Evolutionary conservation across 2,113 vertebrate species (phyloP).

Genomic region (Paraplagusia blochii): DNA sequence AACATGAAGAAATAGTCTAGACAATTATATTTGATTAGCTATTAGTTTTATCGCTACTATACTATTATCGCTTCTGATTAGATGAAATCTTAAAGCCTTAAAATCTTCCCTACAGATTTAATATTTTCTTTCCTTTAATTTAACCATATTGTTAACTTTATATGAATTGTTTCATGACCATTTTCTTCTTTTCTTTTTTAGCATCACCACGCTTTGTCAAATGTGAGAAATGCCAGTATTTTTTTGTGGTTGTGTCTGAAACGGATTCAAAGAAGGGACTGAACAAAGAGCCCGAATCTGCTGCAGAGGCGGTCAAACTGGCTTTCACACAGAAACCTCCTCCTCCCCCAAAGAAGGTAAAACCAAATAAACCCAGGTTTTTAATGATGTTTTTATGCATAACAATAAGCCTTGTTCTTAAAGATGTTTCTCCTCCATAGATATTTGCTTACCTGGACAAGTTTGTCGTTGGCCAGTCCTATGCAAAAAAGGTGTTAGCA

Average conservation of each 20-base stretch:
- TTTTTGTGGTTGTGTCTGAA: constrained; percentile 97
- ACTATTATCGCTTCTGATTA: too few relatives aligned
- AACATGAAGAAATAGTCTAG: too few relatives aligned
- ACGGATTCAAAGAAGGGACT: constrained; percentile 95
- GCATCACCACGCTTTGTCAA: constrained; percentile 97
- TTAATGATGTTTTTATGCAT: too few relatives aligned
- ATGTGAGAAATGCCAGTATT: constrained; percentile 98
- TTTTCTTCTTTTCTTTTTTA: constrained; percentile 42
- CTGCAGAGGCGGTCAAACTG: constrained; percentile 91
- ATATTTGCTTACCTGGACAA: constrained; percentile 99
- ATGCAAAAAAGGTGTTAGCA: constrained; percentile 97
- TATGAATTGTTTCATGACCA: background rate
- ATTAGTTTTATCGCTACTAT: too few relatives aligned
- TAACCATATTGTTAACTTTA: background rate
- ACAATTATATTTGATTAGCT: too few relatives aligned
- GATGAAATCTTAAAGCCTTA: too few relatives aligned
- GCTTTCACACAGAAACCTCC: constrained; percentile 95
- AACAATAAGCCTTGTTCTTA: too few relatives aligned
- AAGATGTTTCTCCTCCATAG: constrained; percentile 63
- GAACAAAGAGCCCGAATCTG: constrained; percentile 91
- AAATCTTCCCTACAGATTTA: background rate
- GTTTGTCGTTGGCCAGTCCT: constrained; percentile 95
- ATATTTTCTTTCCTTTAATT: background rate
- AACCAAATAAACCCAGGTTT: too few relatives aligned
- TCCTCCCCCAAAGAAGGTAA: constrained; percentile 95